Conservation (phyloP, 2,797 vertebrate genomes). For the Paratrypauchen microcephalus region DNA sequence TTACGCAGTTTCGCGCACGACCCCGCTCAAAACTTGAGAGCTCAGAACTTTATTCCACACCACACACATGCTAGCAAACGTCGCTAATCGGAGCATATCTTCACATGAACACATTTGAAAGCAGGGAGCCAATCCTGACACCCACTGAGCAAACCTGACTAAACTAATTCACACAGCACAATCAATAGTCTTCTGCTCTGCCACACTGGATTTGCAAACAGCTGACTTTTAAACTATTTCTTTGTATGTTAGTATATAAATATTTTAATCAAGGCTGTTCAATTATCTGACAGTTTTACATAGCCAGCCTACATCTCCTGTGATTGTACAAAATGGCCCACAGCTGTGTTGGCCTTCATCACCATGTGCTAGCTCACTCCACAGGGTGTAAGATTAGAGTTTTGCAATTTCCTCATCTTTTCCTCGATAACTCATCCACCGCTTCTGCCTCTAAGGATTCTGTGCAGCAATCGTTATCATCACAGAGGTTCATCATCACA, state of each 20-base stretch:
- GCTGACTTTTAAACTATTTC: not conserved
- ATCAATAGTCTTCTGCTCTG: not conserved
- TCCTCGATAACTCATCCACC: not conserved
- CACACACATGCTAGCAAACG: too few relatives aligned
- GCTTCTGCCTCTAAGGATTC: not conserved
- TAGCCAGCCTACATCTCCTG: not conserved
- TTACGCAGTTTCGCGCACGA: too few relatives aligned
- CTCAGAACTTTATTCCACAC: too few relatives aligned
- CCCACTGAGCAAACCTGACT: not conserved
- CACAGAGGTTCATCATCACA: not conserved
- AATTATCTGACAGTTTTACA: not conserved
- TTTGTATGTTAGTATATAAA: not conserved
- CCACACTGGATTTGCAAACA: not conserved
- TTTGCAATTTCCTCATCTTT: slow-evolving; percentile 4
- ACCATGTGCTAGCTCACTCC: too few relatives aligned
- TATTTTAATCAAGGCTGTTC: not conserved
- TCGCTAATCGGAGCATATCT: too few relatives aligned
- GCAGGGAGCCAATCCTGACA: not conserved
- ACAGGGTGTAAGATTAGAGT: not conserved
- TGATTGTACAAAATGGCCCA: not conserved
- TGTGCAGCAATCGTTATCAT: not conserved
- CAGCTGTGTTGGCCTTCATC: not conserved
- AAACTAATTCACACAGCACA: not conserved
- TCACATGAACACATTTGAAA: too few relatives aligned
- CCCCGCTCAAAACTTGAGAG: too few relatives aligned